Evolutionary conservation across 23 tunicate genomes (phyloP).

Genomic region (Aplidium turbinatum): DNA sequence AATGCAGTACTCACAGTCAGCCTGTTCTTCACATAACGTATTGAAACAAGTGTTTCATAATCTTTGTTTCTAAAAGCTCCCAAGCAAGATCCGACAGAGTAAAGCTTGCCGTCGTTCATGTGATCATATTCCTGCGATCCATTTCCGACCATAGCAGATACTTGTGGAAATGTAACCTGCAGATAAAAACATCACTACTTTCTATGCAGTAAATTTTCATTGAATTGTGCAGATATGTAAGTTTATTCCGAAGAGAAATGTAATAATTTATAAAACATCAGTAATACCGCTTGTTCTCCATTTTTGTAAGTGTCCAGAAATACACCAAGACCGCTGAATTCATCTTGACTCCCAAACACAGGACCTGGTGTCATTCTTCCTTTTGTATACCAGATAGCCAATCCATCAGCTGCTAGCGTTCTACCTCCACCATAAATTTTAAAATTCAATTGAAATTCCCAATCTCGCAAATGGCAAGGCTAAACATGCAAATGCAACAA

Average conservation of each 20-base stretch:
- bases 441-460: slow-evolving; percentile 89
- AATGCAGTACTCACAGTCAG: slow-evolving; percentile 77
- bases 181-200: slow-evolving; percentile 1
- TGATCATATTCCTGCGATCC: slow-evolving; percentile 76
- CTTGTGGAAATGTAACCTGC: slow-evolving; percentile 80
- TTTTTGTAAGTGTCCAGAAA: slow-evolving; percentile 99
- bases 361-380: slow-evolving; percentile 84
- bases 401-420: slow-evolving; percentile 97
- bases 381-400: slow-evolving; percentile 86
- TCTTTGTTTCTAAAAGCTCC: slow-evolving; percentile 88
- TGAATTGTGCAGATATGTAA: too few species aligned
- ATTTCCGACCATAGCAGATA: slow-evolving; percentile 85
- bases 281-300: slow-evolving; percentile 84
- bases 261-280: too few species aligned
- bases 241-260: too few species aligned
- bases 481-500: slow-evolving; percentile 13
- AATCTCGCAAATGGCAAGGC: slow-evolving; percentile 79
- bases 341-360: slow-evolving; percentile 88
- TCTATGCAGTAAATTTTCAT: too few species aligned
- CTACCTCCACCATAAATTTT: slow-evolving; percentile 92
- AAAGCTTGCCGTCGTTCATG: slow-evolving; percentile 50
- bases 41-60: slow-evolving; percentile 65
- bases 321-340: slow-evolving; percentile 82
- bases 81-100: slow-evolving; percentile 76
- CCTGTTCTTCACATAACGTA: slow-evolving; percentile 57